phyloP scores from a whole-genome alignment of 2,888 invertebrate genomes.

The Germaria angustata region DNA sequence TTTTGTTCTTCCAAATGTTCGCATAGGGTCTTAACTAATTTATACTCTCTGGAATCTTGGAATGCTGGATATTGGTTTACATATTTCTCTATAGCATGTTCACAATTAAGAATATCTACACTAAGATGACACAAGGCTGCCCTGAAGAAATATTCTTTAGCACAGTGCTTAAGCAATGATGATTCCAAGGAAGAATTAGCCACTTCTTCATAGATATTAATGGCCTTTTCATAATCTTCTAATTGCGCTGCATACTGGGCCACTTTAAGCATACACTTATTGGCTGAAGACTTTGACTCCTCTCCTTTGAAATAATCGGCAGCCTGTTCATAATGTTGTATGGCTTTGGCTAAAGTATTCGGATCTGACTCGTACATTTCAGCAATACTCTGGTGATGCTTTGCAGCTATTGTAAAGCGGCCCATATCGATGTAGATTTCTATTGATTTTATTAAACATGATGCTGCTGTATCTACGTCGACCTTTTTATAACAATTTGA shows the following conservation, averaged over 20 bases:
- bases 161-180: conserved; percentile 97
- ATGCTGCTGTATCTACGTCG: conserved; percentile 88
- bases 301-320: conserved; percentile 99
- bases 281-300: conserved; percentile 98
- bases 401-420: conserved; percentile 97
- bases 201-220: conserved; percentile 97
- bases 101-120: conserved; percentile 95
- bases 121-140: conserved; percentile 97
- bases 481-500: conserved; percentile 97
- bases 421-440: conserved; percentile 99
- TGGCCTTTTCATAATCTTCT: conserved; percentile 98
- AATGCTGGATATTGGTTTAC: conserved; percentile 96
- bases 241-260: conserved; percentile 98
- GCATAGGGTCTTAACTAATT: conserved; percentile 93
- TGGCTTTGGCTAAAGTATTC: conserved; percentile 82
- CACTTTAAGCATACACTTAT: conserved; percentile 98
- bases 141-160: conserved; percentile 98
- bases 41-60: conserved; percentile 96
- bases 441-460: conserved; percentile 93
- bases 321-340: conserved; percentile 97
- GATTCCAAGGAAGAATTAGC: conserved; percentile 95
- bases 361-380: conserved; percentile 96
- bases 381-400: conserved; percentile 97
- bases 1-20: conserved; percentile 97
- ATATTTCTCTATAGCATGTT: conserved; percentile 96